These are phyloP conservation scores for Folsomia candida DNA, from an alignment of 2,888 invertebrate species.

Conservation along the genomic window DNA sequence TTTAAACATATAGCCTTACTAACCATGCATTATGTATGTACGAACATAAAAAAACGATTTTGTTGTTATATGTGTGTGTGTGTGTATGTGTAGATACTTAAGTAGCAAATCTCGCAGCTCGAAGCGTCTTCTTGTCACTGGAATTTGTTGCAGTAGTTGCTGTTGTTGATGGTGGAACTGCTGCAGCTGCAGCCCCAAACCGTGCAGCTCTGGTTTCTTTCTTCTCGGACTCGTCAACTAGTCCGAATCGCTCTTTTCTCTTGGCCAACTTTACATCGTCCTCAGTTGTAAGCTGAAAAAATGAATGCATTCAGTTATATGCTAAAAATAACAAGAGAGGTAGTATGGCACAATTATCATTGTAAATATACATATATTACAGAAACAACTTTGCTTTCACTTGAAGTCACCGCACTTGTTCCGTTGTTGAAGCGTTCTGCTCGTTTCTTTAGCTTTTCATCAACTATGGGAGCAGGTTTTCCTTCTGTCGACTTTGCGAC, in stretches of 20 bases:
- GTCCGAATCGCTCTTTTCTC: slow-evolving; percentile 9
- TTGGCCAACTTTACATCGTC: slow-evolving; percentile 14
- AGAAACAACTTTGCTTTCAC: background rate
- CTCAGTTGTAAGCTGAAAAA: slow-evolving; percentile 10
- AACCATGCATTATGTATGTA: no score
- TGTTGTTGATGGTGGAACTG: background rate
- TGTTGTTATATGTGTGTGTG: no score
- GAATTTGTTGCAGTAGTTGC: background rate
- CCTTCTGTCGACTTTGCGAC: background rate
- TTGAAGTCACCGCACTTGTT: background rate
- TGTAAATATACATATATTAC: background rate
- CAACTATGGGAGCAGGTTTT: background rate
- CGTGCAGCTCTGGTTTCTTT: slow-evolving; percentile 3
- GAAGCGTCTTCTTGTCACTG: background rate
- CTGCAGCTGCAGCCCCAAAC: background rate
- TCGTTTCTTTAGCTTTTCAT: slow-evolving; percentile 4
- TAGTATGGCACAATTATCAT: background rate
- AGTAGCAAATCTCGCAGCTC: slow-evolving; percentile 5
- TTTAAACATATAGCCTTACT: no score
- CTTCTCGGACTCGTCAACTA: background rate
- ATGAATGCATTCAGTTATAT: background rate
- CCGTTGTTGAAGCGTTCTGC: slow-evolving; percentile 1
- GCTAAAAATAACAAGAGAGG: no score
- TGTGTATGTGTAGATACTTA: no score
- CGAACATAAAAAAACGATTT: no score